Conservation (phyloP, 2,113 vertebrate genomes). For the Vicugna pacos region DNA sequence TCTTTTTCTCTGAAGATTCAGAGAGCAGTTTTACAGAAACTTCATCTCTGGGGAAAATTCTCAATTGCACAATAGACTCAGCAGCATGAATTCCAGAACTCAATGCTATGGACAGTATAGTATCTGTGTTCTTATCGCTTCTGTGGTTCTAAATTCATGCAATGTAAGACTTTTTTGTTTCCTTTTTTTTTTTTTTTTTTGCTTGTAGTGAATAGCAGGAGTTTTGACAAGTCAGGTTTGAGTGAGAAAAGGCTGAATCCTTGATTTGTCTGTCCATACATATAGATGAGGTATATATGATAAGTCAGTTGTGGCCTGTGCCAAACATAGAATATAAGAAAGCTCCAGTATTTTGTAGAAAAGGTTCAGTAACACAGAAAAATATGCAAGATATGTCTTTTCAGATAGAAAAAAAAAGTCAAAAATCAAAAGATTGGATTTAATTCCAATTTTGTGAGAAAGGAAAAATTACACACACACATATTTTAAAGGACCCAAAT, state of each 20-base stretch:
- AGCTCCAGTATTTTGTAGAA: neutral
- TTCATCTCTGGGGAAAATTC: neutral
- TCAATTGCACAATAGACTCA: neutral
- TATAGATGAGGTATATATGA: neutral
- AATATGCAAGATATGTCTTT: neutral
- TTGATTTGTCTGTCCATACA: neutral
- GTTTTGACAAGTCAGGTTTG: neutral
- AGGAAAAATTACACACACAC: neutral
- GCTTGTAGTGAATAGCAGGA: neutral
- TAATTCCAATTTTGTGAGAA: slow-evolving; percentile 18
- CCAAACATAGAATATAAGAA: neutral
- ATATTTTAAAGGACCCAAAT: neutral
- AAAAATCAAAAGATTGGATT: slow-evolving; percentile 26
- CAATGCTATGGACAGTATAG: neutral
- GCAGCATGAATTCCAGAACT: neutral
- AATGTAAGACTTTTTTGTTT: slow-evolving; percentile 38
- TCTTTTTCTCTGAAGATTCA: slow-evolving; percentile 16
- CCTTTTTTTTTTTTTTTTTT: slow-evolving; percentile 35
- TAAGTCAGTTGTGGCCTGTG: neutral
- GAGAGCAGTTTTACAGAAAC: neutral
- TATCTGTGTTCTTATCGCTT: neutral
- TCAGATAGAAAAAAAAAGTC: neutral
- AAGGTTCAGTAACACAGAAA: neutral
- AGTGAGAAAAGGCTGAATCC: neutral
- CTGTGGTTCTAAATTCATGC: neutral